Evolutionary conservation across 92 coral and sea anemone species (phyloP), one percentile per base, ranked within the genome.

Genomic region (Bergia puertoricense): DNA sequence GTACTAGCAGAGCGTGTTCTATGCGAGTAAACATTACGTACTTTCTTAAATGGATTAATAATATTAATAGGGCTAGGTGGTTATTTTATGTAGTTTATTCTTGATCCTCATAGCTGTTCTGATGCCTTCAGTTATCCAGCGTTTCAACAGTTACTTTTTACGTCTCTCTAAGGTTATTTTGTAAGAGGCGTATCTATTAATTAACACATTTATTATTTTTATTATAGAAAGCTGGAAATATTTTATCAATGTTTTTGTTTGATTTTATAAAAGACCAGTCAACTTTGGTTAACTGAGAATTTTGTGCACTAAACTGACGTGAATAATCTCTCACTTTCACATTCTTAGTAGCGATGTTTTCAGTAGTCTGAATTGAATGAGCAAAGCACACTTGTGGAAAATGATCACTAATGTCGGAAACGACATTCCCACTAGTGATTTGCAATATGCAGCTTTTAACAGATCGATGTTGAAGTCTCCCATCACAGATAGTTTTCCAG

Each of bases 171-270:
- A 65, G 23, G 57, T 20, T 77, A 78, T 11, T 79, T 77, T 78
- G 8, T 65, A 38, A n/a, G 92, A 89, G 6, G 92, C 92, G 78
- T 85, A 80, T 69, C 77, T 85, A 45, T 90, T 86, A 23, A 85
- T 75, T 59, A 85, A 69, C 42, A 67, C 86, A 36, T 90, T 90
- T 0, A 68, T 41, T 79, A 30, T 30, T 30, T 30, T 86, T 80
- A 48, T 68, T 90, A 68, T 86, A 90, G 44, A 80, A 90, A 2
- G 22, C 30, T 67, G 83, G 85, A 30, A 30, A 30, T 30, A 30
- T 30, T 30, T 30, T 30, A 30, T 30, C 30, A 30, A 30, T 30
- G 30, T 86, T 71, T 22, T 76, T 72, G 16, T 74, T 39, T 56
- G 72, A 56, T 22, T 51, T 73, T 36, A 76, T 56, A 38, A 76